phyloP scores from a whole-genome alignment of 2,888 invertebrate genomes.

The Copidosoma aretas region DNA sequence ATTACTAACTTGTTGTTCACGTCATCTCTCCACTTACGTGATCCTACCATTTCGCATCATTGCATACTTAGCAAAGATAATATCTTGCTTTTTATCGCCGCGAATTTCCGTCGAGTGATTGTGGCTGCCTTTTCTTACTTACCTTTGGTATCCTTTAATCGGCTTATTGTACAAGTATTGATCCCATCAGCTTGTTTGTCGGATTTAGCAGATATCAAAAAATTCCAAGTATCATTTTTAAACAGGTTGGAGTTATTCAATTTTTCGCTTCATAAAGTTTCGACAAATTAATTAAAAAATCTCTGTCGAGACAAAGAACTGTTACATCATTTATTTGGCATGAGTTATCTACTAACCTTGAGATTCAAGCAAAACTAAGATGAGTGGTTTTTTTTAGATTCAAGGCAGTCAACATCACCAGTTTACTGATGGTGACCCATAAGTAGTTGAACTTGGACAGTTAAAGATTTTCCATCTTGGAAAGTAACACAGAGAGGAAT shows the following conservation, averaged over 20 bases:
- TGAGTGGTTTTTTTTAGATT: constrained; percentile 8
- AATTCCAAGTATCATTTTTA: not conserved
- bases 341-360: not conserved
- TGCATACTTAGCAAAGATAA: not conserved
- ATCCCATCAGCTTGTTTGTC: not conserved
- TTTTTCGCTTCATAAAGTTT: not conserved
- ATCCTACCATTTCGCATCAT: not conserved
- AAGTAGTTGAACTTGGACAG: constrained; percentile 1
- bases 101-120: not conserved
- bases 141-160: not conserved
- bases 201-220: no score
- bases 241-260: not conserved
- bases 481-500: constrained; percentile 16
- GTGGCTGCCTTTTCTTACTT: not conserved
- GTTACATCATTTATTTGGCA: not conserved
- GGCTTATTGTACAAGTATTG: not conserved
- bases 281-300: not conserved
- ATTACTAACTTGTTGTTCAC: constrained; percentile 6
- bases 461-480: constrained; percentile 13
- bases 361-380: no score
- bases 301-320: not conserved
- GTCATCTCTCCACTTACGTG: not conserved
- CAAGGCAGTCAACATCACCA: constrained; percentile 11
- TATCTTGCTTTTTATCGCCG: no score
- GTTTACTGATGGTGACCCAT: constrained; percentile 19